Evolutionary conservation across 2,797 vertebrate species (phyloP).

Genomic region (Rhincodon typus): DNA sequence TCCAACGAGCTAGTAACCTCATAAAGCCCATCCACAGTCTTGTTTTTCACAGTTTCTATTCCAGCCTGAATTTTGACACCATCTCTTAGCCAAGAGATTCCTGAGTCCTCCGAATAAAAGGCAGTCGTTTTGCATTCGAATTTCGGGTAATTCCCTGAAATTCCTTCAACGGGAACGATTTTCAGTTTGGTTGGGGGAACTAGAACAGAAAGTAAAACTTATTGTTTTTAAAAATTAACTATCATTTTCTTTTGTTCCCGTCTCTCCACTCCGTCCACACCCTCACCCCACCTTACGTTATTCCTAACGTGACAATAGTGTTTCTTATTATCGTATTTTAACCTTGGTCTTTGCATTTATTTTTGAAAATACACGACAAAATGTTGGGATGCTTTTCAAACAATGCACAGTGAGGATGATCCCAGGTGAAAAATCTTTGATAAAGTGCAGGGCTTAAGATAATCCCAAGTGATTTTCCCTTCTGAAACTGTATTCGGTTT

Average conservation of each 20-base stretch:
- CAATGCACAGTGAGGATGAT: background rate
- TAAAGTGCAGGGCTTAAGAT: no score
- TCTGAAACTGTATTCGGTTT: no score
- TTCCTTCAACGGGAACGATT: background rate
- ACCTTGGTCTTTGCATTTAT: background rate
- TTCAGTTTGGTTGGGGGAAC: background rate
- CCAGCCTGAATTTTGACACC: background rate
- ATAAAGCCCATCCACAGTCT: background rate
- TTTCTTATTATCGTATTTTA: background rate
- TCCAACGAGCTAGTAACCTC: background rate
- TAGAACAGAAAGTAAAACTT: background rate
- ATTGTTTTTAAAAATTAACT: background rate
- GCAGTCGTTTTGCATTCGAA: slow-evolving; percentile 1
- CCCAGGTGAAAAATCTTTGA: no score
- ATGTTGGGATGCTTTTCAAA: background rate
- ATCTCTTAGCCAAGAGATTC: background rate
- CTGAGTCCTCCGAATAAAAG: background rate
- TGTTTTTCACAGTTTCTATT: background rate
- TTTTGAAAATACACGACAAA: background rate
- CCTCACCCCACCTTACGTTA: no score
- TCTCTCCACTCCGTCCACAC: no score
- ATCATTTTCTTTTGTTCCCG: no score
- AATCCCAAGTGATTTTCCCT: no score
- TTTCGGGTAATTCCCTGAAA: background rate
- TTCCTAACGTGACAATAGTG: background rate